Evolutionary conservation across 2,888 invertebrate genomes (phyloP).

Genomic region (Trichopria drosophilae): DNA sequence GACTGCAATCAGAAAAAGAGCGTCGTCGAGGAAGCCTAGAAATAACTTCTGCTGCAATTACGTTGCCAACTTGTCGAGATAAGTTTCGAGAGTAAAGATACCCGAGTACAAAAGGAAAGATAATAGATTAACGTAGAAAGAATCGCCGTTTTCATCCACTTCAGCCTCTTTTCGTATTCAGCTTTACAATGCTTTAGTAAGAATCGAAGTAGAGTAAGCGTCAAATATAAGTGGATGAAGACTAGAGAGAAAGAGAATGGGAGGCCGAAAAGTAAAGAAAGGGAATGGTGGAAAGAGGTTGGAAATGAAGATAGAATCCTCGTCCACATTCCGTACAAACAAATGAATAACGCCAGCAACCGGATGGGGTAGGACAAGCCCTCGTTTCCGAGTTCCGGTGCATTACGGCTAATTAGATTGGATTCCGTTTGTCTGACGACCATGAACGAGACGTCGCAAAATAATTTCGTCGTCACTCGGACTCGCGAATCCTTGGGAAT

Average conservation of each 20-base stretch:
- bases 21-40: background rate
- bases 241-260: constrained; percentile 15
- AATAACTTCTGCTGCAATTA: too few relatives aligned
- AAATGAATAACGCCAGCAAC: constrained; percentile 47
- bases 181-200: too few relatives aligned
- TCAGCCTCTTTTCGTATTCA: constrained; percentile 16
- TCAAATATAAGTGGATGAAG: too few relatives aligned
- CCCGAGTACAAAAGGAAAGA: constrained; percentile 8
- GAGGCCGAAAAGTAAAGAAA: constrained; percentile 17
- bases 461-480: constrained; percentile 34
- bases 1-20: background rate
- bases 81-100: constrained; percentile 8
- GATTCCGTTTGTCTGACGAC: constrained; percentile 40
- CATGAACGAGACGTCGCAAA: constrained; percentile 37
- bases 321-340: constrained; percentile 45
- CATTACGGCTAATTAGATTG: constrained; percentile 54
- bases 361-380: constrained; percentile 45
- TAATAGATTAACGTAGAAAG: constrained; percentile 31
- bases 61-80: too few relatives aligned
- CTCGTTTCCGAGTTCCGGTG: constrained; percentile 48
- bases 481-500: too few relatives aligned
- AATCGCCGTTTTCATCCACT: constrained; percentile 14
- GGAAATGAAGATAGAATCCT: constrained; percentile 29
- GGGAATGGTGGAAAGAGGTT: constrained; percentile 24
- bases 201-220: constrained; percentile 1